phyloP scores from a whole-genome alignment of 2,113 vertebrate genomes.

The Phylloscopus whistleri region DNA sequence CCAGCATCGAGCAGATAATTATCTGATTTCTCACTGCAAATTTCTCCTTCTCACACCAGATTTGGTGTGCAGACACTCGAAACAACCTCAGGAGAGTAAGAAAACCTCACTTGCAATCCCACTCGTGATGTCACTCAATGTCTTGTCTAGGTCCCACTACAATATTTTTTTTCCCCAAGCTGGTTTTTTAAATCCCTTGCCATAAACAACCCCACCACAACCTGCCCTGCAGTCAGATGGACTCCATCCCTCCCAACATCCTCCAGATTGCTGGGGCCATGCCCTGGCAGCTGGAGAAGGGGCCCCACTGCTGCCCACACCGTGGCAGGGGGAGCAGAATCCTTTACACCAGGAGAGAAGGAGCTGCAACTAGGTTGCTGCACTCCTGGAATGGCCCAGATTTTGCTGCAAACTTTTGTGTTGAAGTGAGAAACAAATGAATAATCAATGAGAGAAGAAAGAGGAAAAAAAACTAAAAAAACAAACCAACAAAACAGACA shows the following conservation, averaged over 20 bases:
- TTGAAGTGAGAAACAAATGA: background rate
- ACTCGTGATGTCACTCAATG: background rate
- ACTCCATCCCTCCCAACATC: background rate
- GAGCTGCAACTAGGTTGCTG: background rate
- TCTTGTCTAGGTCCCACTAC: background rate
- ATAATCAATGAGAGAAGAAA: background rate
- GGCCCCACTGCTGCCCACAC: background rate
- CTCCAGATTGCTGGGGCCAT: background rate
- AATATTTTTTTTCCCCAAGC: background rate
- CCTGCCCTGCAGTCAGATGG: background rate
- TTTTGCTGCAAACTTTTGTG: background rate
- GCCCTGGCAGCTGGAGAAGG: background rate
- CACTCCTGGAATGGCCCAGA: background rate
- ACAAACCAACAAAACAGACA: background rate
- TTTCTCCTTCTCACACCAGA: background rate
- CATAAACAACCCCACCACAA: background rate
- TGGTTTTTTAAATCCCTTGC: background rate
- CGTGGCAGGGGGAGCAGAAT: accelerated
- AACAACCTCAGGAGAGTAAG: background rate
- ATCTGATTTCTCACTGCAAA: background rate
- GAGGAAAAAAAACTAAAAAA: accelerated
- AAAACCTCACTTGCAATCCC: background rate
- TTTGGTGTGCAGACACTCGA: background rate
- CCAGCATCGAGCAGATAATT: background rate
- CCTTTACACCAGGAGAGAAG: background rate